A percentile compares a stretch with the other conserved stretches of the same genome.
phyloP scores from a whole-genome alignment of 2,113 vertebrate genomes.

The Corythaixoides concolor region DNA sequence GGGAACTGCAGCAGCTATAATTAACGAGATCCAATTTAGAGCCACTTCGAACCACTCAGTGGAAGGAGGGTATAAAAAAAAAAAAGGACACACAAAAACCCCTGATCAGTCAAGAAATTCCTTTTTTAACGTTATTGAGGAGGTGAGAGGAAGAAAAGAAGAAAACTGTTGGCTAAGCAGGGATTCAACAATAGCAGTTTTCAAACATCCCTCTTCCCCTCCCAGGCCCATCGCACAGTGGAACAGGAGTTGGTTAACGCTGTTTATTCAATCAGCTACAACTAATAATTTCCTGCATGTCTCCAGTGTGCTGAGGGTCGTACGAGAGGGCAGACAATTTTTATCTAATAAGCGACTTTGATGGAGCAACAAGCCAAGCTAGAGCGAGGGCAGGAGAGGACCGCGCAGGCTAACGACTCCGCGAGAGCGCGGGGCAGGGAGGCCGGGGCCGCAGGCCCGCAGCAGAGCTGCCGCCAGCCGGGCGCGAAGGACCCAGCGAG shows the following conservation, averaged over 20 bases:
- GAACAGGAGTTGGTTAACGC: neutral
- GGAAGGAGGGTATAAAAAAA: neutral
- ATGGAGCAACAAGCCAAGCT: neutral
- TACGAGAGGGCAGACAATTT: neutral
- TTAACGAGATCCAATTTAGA: neutral
- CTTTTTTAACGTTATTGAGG: neutral
- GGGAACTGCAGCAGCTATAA: fast-evolving
- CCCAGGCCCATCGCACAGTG: no score
- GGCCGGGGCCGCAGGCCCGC: neutral
- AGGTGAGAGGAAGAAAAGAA: neutral
- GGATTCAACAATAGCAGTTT: neutral
- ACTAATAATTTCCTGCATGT: neutral
- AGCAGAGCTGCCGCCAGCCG: neutral
- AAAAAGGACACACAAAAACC: neutral
- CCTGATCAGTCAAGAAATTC: neutral
- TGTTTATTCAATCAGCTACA: neutral
- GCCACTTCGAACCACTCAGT: neutral
- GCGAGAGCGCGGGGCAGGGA: neutral
- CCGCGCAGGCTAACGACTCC: neutral
- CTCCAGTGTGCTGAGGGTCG: neutral
- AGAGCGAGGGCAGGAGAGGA: neutral
- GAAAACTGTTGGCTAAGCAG: neutral
- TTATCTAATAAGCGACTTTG: neutral
- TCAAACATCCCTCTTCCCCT: neutral
- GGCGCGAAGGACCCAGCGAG: neutral